Base-by-base conservation (phyloP, 2,113 vertebrate species). In the Syngnathus scovelli region DNA sequence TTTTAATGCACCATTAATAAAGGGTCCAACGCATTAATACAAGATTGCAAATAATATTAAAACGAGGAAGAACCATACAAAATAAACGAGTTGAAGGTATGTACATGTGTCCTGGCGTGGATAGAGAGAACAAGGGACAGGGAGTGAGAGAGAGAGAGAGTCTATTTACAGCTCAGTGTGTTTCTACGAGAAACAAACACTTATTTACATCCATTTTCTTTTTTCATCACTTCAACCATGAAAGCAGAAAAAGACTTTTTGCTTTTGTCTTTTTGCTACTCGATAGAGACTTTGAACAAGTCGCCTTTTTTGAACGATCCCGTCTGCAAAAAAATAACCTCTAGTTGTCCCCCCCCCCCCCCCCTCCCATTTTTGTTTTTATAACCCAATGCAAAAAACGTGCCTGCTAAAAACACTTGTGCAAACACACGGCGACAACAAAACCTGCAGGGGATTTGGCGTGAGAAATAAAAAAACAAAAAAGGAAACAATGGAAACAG, bases 1-100 rank as follows among this genome's bases (percentile, higher is more conserved):
- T 89, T 93, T 92, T 93, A 92, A 92, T 93, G 90, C 90, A 92
- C 90, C 92, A 93, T 92, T 92, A 92, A 93, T 93, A 92, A 92
- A 92, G 91, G 87, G 86, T 92, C 85, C 86, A 92, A 93, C 91
- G 89, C 88, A 92, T 93, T 92, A 91, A 92, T 92, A 92, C 91
- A 92, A 93, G 92, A 92, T 92, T 89, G 87, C 90, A 92, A 92
- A 92, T 92, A 92, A 92, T 91, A 92, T 92, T 92, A 92, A 92
- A 92, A 92, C 88, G 87, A 89, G 75, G 82, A 83, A 80, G 83
- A 85, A 89, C 83, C 87, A 86, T 82, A 87, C 86, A 86, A 87
- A 87, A 90, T 84, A 90, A 87, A 84, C 88, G 90, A 83, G 81
- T 89, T 88, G 89, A 88, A 90, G 90, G 78, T 91, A 91, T 92